Evolutionary conservation across 2,888 invertebrate genomes (phyloP).

Genomic region (Marasmarcha lunaedactyla): DNA sequence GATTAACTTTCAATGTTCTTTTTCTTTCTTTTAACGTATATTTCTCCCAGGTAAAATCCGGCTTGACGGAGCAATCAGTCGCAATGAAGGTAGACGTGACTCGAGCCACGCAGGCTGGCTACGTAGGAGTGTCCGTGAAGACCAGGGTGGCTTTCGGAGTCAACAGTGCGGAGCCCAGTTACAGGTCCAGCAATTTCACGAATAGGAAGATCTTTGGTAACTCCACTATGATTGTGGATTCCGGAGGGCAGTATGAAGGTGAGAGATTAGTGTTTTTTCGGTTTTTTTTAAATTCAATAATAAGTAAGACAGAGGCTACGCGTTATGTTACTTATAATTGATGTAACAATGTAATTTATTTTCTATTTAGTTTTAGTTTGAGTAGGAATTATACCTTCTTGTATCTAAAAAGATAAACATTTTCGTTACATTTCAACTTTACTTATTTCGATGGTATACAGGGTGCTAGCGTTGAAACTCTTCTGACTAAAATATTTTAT

Average conservation of each 20-base stretch:
- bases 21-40: too few species aligned
- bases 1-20: too few species aligned
- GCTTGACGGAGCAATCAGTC: constrained; percentile 79
- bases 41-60: constrained; percentile 37
- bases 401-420: too few species aligned
- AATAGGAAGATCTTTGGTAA: constrained; percentile 77
- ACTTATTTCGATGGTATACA: too few species aligned
- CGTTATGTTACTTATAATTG: neutral
- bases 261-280: constrained; percentile 8
- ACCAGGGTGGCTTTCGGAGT: constrained; percentile 91
- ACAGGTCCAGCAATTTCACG: constrained; percentile 77
- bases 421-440: too few species aligned
- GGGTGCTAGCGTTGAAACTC: too few species aligned
- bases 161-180: constrained; percentile 91
- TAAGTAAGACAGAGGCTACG: too few species aligned
- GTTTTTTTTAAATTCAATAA: too few species aligned
- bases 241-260: constrained; percentile 94
- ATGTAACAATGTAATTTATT: neutral
- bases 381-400: too few species aligned
- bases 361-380: too few species aligned
- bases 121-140: constrained; percentile 82
- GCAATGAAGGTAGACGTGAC: constrained; percentile 78
- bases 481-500: too few species aligned
- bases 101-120: constrained; percentile 78
- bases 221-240: constrained; percentile 90